Percentiles rank a stretch among this genome's conserved stretches.
These are phyloP conservation scores for Protosalanx chinensis DNA, from an alignment of 2,797 vertebrate genomes.

Conservation along the genomic window DNA sequence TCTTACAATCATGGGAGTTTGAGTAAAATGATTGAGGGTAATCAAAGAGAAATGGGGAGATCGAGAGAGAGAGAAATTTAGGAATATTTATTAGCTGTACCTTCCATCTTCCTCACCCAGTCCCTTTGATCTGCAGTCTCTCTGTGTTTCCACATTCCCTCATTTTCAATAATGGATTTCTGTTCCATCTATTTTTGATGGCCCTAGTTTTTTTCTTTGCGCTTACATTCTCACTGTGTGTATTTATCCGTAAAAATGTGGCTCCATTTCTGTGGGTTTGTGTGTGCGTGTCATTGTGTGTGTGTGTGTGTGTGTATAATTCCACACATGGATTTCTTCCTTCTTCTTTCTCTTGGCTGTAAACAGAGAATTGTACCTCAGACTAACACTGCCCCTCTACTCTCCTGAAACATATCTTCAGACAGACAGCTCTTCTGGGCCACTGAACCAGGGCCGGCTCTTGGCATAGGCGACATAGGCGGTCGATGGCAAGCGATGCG, in stretches of 20 bases:
- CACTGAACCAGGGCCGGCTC: background rate
- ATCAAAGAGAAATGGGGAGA: constrained; percentile 7
- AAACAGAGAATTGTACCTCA: no score
- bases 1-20: background rate
- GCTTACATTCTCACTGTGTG: constrained; percentile 29
- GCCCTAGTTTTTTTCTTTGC: constrained; percentile 15
- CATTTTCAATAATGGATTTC: constrained; percentile 55
- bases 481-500: no score
- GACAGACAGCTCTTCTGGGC: constrained; percentile 4
- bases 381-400: no score
- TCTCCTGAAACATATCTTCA: background rate
- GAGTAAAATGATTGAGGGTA: no score
- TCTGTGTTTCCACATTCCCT: constrained; percentile 43
- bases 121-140: constrained; percentile 52
- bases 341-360: no score
- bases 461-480: no score
- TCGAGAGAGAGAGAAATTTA: background rate
- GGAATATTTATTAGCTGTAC: constrained; percentile 21
- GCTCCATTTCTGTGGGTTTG: background rate
- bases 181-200: constrained; percentile 53
- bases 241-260: constrained; percentile 32
- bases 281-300: background rate
- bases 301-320: background rate
- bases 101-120: constrained; percentile 35
- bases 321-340: no score